Evolutionary conservation across 2,888 invertebrate species (phyloP), one percentile per base, ranked within the genome.

Genomic region (Pyrrhia umbra): DNA sequence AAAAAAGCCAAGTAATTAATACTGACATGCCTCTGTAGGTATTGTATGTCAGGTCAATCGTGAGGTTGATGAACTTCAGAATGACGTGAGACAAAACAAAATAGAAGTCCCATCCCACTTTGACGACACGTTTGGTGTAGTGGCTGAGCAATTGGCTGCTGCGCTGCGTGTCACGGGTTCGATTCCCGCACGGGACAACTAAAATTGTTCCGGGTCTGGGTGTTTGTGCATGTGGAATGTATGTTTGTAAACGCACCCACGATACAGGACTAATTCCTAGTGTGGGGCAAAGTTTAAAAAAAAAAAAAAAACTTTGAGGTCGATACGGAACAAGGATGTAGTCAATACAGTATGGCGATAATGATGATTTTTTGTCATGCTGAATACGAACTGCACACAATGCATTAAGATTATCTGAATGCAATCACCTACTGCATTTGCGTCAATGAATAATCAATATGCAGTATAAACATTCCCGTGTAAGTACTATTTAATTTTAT

Each of bases 31-130:
- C 34, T 49, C 15, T 60, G 58, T 65, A 50, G 77, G 79, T 81
- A 75, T 81, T 80, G 69, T 70, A 62, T 85, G 59, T 79, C 83
- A 73, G 45, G 64, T 60, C 70, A 65, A 67, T 68, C 27, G 58
- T 54, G 66, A 81, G 83, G 83, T 83, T 76, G 76, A 75, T 66
- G 81, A 84, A 81, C 81, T 76, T n/a, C 20, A 18, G 1, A 16
- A 9, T 52, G 45, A 6, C 50, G 34, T 13, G 4, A 18, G 20
- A 55, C 27, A 71, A 47, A 27, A 30, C 49, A 1, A 4, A 9
- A 18, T 30, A 55, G 71, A 59, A 70, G 70, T 37, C 2, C 15
- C 30, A 64, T 9, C 27, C 27, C 27, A 27, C 6, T 27, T 9
- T n/a, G n/a, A n/a, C n/a, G n/a, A n/a, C n/a, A n/a, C n/a, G n/a